Evolutionary conservation across 2,113 vertebrate species (phyloP).

Genomic region (Gorsachius goisagi): DNA sequence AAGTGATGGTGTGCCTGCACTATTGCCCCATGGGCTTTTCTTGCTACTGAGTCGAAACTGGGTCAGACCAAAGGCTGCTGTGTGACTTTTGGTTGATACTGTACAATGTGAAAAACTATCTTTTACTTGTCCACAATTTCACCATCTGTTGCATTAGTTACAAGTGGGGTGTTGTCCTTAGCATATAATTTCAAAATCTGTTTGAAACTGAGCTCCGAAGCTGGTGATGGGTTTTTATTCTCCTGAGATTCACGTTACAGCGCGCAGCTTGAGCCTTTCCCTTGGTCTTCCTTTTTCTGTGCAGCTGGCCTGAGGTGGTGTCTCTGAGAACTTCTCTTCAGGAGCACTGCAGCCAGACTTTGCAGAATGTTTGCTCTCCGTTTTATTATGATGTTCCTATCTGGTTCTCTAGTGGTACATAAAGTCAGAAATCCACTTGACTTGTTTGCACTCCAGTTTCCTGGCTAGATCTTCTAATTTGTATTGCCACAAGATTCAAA

Average conservation of each 20-base stretch:
- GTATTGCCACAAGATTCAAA: not conserved
- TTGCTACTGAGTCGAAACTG: not conserved
- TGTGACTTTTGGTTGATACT: not conserved
- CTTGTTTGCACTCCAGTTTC: not conserved
- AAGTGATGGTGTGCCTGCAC: not conserved
- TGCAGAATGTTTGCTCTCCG: not conserved
- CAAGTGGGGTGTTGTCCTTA: not conserved
- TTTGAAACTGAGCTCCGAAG: not conserved
- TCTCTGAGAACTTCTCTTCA: not conserved
- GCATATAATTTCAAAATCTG: not conserved
- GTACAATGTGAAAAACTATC: not conserved
- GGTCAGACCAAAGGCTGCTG: not conserved
- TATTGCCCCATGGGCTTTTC: not conserved
- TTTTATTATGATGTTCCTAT: not conserved
- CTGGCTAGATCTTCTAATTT: not conserved
- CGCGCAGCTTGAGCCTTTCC: accelerated
- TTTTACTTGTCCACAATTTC: not conserved
- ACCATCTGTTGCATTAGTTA: not conserved
- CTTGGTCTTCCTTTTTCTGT: not conserved
- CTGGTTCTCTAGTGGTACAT: not conserved
- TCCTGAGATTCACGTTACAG: not conserved
- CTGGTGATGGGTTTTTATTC: not conserved
- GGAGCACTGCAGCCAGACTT: not conserved
- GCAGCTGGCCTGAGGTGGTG: not conserved
- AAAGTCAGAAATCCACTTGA: not conserved